These are phyloP conservation scores for Girardinus metallicus DNA, from an alignment of 2,797 vertebrate genomes.

Conservation along the genomic window DNA sequence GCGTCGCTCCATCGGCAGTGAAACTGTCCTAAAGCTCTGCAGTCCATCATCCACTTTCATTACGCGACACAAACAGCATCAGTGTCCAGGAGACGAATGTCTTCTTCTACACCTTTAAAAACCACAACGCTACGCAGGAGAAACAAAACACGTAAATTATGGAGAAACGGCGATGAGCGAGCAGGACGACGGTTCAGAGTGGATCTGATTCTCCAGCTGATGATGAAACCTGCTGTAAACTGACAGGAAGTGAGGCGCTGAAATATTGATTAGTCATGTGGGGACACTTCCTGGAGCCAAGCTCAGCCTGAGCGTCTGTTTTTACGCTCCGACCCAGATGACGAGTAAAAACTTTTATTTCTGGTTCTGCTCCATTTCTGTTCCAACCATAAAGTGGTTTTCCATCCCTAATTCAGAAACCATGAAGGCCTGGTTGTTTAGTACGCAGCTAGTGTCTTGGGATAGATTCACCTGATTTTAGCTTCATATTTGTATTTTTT, in stretches of 20 bases:
- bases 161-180: background rate
- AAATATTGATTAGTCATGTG: background rate
- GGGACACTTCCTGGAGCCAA: background rate
- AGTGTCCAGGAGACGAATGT: conserved; percentile 17
- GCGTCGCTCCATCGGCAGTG: conserved; percentile 28
- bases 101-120: conserved; percentile 1
- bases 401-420: too few species aligned
- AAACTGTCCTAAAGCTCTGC: conserved; percentile 36
- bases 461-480: too few species aligned
- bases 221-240: background rate
- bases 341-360: background rate
- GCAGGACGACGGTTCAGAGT: too few species aligned
- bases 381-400: too few species aligned
- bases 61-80: conserved; percentile 19
- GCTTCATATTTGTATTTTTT: too few species aligned
- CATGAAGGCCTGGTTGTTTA: too few species aligned
- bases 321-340: background rate
- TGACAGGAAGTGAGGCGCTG: background rate
- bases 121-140: background rate
- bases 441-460: too few species aligned
- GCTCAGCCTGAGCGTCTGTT: background rate
- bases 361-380: background rate
- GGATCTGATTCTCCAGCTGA: background rate
- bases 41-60: conserved; percentile 53
- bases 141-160: background rate